Percentiles rank a stretch among this genome's conserved stretches.
These are phyloP conservation scores for Colletes collaris DNA, from an alignment of 2,888 invertebrate genomes.

Conservation along the genomic window DNA sequence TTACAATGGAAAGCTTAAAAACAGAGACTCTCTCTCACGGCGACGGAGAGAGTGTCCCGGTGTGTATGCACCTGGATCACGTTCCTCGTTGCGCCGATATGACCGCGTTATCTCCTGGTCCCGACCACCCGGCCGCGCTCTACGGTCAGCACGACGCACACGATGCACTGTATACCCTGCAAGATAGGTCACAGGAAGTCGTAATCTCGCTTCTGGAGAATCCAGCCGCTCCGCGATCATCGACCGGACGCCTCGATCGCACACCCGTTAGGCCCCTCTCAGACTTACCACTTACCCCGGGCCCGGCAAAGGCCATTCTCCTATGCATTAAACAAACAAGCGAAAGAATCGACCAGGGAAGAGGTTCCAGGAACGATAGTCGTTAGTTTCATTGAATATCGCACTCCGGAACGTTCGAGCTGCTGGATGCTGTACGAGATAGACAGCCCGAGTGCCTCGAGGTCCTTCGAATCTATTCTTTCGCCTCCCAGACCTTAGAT, in stretches of 20 bases:
- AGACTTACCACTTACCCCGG: not conserved
- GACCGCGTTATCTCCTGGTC: conserved; percentile 57
- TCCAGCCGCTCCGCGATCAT: conserved; percentile 11
- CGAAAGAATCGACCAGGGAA: no score
- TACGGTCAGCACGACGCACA: conserved; percentile 47
- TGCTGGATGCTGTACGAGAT: no score
- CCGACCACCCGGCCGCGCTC: conserved; percentile 57
- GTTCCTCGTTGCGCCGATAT: conserved; percentile 62
- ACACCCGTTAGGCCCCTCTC: no score
- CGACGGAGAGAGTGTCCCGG: not conserved
- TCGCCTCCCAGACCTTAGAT: no score
- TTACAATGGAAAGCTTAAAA: conserved; percentile 62
- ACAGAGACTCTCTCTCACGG: conserved; percentile 24
- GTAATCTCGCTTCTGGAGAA: conserved; percentile 59
- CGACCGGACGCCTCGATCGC: conserved; percentile 24
- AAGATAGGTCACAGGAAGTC: conserved; percentile 68
- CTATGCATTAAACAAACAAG: no score
- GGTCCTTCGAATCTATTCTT: no score
- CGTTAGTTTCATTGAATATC: no score
- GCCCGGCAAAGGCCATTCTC: no score
- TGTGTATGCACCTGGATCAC: conserved; percentile 66
- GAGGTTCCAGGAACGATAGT: no score
- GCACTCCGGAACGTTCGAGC: no score
- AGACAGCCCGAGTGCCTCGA: no score
- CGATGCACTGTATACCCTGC: conserved; percentile 17